Evolutionary conservation across 2,797 vertebrate species (phyloP), one percentile per base, ranked within the genome.

Genomic region (Moxostoma hubbsi): DNA sequence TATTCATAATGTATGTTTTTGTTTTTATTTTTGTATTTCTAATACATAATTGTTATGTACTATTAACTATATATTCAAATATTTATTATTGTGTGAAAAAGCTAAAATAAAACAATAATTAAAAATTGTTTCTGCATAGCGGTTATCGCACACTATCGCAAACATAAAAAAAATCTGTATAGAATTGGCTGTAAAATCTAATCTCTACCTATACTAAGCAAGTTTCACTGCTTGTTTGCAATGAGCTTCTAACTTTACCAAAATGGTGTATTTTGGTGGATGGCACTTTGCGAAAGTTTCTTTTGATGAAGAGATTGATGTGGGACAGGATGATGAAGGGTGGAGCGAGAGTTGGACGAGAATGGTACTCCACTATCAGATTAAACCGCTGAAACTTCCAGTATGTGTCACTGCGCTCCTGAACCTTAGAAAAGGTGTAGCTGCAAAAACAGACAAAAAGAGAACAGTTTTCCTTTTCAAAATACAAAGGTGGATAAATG

Each of bases 341-440:
- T 0, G 96, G 96, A 1, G 96, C 95, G 47, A 98, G 87, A 0
- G 93, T 94, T 0, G 96, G 96, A 6, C 93, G 92, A 3, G 92
- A 95, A 89, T 97, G 95, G 82, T 96, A 98, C 86, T 96, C 93
- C 68, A 95, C 94, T 4, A 98, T 96, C 79, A 98, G 91, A 83
- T 93, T 95, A 86, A 95, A 98, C 49, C 96, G 95, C 86, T 98
- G 96, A 61, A 95, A 95, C 89, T 97, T 97, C 96, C 96, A 98
- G 84, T 97, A 95, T 79, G 90, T 94, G 86, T 98, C 96, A 1
- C 96, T 97, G 88, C 95, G 93, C 1, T 90, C 95, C 81, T 98
- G 96, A 6, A 96, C 95, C 84, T 96, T 95, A 82, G 85, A 85
- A 85, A 97, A 97, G 0, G 96, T 97, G 90, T 95, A 89, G 83